Percentiles rank a stretch among this genome's conserved stretches.
Evolutionary conservation across 2,797 vertebrate genomes (phyloP).

Genomic region (Pangasius krempfi): DNA sequence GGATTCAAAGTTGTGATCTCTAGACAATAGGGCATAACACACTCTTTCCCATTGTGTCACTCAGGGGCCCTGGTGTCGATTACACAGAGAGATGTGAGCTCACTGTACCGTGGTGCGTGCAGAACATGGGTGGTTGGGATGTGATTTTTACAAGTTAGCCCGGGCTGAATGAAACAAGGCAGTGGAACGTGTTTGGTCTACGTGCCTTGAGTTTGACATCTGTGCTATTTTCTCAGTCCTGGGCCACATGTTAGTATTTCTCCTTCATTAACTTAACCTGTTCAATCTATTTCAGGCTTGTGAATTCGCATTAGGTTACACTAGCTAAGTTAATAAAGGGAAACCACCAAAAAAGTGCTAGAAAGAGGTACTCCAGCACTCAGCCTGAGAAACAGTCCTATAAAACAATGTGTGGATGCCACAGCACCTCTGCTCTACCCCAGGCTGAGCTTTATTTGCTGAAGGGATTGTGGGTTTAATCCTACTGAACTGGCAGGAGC

Average conservation of each 20-base stretch:
- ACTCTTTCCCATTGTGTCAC: background rate
- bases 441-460: constrained; percentile 35
- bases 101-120: background rate
- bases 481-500: constrained; percentile 23
- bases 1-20: background rate
- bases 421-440: constrained; percentile 23
- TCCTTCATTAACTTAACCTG: background rate
- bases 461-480: constrained; percentile 35
- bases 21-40: background rate
- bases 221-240: background rate
- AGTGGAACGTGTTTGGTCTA: background rate
- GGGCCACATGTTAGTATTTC: too few relatives aligned
- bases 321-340: background rate
- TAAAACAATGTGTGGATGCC: constrained; percentile 1
- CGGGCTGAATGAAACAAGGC: background rate
- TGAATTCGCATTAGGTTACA: background rate
- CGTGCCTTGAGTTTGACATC: background rate
- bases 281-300: background rate
- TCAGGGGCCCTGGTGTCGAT: background rate
- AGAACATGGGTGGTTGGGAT: background rate
- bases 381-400: background rate
- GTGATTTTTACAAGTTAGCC: background rate
- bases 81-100: background rate
- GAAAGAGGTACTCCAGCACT: background rate
- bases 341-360: background rate